These are phyloP conservation scores for Coecobrya sp. DNA, from an alignment of 2,888 invertebrate species.

Conservation along the genomic window DNA sequence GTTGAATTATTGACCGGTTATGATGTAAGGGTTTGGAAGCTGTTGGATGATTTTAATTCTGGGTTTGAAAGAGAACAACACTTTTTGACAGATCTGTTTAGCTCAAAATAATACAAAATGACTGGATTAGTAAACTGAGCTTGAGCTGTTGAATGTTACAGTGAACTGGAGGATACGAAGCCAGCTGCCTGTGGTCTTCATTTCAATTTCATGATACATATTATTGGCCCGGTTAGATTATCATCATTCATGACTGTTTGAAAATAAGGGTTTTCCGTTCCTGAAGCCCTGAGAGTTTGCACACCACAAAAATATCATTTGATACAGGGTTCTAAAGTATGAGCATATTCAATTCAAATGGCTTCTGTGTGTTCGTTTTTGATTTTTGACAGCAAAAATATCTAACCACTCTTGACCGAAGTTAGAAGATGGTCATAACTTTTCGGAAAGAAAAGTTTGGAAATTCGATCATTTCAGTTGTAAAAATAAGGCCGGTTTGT, in stretches of 20 bases:
- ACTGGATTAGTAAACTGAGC: slow-evolving; percentile 74
- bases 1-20: slow-evolving; percentile 4
- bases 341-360: not conserved
- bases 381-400: not conserved
- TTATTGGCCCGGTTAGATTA: not conserved
- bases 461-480: slow-evolving; percentile 59
- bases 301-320: no score
- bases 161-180: slow-evolving; percentile 26
- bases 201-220: not conserved
- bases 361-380: not conserved
- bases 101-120: slow-evolving; percentile 41
- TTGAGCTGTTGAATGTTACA: no score
- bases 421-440: not conserved
- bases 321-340: no score
- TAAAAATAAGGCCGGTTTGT: slow-evolving; percentile 63
- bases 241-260: slow-evolving; percentile 46
- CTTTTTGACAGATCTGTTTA: slow-evolving; percentile 41
- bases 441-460: not conserved
- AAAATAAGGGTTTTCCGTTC: slow-evolving; percentile 16
- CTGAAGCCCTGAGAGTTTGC: not conserved
- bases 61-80: not conserved
- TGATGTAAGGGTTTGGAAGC: slow-evolving; percentile 12
- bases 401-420: not conserved
- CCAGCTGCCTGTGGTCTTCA: slow-evolving; percentile 55
- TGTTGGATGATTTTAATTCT: slow-evolving; percentile 26